Evolutionary conservation across 2,888 invertebrate genomes (phyloP).

Genomic region (Seira musarum): DNA sequence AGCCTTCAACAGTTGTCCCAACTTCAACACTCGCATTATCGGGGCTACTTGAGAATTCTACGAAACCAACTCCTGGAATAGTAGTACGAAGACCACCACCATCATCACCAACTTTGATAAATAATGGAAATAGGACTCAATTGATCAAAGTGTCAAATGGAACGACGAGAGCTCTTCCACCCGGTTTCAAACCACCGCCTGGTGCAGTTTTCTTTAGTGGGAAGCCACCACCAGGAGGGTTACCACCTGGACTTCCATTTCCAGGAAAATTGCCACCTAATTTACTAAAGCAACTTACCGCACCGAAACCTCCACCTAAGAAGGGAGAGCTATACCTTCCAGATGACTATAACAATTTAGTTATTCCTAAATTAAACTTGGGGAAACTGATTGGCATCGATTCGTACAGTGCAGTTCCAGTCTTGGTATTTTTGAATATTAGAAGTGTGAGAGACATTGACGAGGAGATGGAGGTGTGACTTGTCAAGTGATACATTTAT

Average conservation of each 20-base stretch:
- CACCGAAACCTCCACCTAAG: constrained; percentile 40
- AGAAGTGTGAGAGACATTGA: constrained; percentile 60
- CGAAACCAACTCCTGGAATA: background rate
- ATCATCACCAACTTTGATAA: background rate
- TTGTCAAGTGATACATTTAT: too few relatives aligned
- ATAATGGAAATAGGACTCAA: background rate
- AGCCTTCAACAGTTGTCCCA: background rate
- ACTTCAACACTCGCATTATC: background rate
- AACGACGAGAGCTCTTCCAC: background rate
- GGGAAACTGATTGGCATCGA: constrained; percentile 60
- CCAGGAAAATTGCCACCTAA: constrained; percentile 41
- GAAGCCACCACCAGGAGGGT: constrained; percentile 1
- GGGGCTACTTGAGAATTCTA: background rate
- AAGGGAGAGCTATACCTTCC: constrained; percentile 61
- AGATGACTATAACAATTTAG: constrained; percentile 62
- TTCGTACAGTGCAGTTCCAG: constrained; percentile 58
- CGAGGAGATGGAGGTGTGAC: constrained; percentile 53
- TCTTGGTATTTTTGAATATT: constrained; percentile 60
- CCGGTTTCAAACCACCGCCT: background rate
- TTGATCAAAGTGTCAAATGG: background rate
- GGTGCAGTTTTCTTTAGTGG: background rate
- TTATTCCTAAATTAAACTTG: constrained; percentile 61
- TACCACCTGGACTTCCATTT: constrained; percentile 11
- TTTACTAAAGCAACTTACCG: constrained; percentile 28
- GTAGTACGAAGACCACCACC: constrained; percentile 2